Base-by-base conservation (phyloP, 2,888 invertebrate genomes). In the Metallyticus violacea region DNA sequence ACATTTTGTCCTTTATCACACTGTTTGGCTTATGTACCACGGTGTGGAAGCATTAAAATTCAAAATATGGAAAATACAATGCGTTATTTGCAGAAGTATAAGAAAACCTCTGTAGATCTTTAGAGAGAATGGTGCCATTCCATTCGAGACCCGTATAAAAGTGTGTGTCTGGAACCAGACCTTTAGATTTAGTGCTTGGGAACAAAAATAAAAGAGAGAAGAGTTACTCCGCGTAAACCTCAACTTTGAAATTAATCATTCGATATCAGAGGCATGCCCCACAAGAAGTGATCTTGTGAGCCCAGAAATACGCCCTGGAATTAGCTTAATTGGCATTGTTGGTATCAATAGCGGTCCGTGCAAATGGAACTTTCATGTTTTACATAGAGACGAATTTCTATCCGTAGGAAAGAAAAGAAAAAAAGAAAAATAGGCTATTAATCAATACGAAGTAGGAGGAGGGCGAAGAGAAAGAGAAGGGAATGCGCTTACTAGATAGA, bases 361-460 rank as follows among this genome's bases (percentile, higher is more conserved):
- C 77, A 83, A 83, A 83, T 83, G 83, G 83, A 83, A 83, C 28
- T 83, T 77, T 15, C 83, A 83, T 83, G 83, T 83, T 83, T 62
- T 62, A 62, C 40, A 62, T 62, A 62, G 40, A 62, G 40, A 62
- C 40, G 40, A 62, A 62, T 62, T 62, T 62, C 40, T 62, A 62
- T 62, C 40, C 40, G 40, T 62, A 62, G 15, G 15, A 62, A 62
- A 62, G 40, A 62, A 62, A 62, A 15, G 40, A 62, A 62, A 62
- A 30, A 62, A 62, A 62, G 40, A 62, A 62, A 62, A 62, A 62
- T 62, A 62, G 40, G 40, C 40, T 62, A 62, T 62, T 62, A 62
- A 62, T 62, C 40, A 62, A 62, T 62, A 62, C 40, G 40, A 22
- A 62, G 40, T 62, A 62, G 40, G 40, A 62, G 40, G 40, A 22